Evolutionary conservation across 2,113 vertebrate species (phyloP).

Genomic region (Campylomormyrus numenius): DNA sequence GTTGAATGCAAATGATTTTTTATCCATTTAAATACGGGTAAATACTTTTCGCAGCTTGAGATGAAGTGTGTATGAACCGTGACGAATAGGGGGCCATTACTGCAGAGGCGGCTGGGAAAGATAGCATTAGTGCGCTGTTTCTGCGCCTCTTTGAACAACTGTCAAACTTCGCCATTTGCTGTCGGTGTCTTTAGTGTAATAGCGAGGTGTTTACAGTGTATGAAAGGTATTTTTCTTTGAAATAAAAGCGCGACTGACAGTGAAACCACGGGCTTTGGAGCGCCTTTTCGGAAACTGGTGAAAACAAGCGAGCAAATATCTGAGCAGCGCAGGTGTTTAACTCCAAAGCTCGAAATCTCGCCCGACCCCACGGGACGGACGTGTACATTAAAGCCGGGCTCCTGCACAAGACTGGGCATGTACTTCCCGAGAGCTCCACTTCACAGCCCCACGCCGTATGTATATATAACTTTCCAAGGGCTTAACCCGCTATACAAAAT

Average conservation of each 20-base stretch:
- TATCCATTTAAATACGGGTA: background rate
- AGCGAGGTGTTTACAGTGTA: background rate
- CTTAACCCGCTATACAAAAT: constrained; percentile 33
- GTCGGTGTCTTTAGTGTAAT: constrained; percentile 15
- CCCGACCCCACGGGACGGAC: constrained; percentile 4
- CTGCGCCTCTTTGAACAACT: background rate
- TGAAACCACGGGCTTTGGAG: constrained; percentile 1
- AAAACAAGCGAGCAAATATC: constrained; percentile 7
- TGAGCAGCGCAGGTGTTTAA: constrained; percentile 19
- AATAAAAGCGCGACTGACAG: constrained; percentile 3
- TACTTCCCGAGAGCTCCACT: constrained; percentile 9
- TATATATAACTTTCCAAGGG: constrained; percentile 38
- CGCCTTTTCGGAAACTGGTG: background rate
- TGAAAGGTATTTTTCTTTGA: constrained; percentile 13
- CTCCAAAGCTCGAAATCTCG: background rate
- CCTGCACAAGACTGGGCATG: constrained; percentile 46
- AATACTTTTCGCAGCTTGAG: background rate
- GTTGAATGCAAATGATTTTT: background rate
- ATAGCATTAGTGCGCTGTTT: background rate
- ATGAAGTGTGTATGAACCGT: background rate
- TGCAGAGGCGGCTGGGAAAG: background rate
- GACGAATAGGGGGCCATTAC: background rate
- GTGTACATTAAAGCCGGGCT: constrained; percentile 11
- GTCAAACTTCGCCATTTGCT: background rate
- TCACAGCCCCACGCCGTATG: constrained; percentile 35